Evolutionary conservation across 2,888 invertebrate species (phyloP).

Genomic region (Drosophila mimica): DNA sequence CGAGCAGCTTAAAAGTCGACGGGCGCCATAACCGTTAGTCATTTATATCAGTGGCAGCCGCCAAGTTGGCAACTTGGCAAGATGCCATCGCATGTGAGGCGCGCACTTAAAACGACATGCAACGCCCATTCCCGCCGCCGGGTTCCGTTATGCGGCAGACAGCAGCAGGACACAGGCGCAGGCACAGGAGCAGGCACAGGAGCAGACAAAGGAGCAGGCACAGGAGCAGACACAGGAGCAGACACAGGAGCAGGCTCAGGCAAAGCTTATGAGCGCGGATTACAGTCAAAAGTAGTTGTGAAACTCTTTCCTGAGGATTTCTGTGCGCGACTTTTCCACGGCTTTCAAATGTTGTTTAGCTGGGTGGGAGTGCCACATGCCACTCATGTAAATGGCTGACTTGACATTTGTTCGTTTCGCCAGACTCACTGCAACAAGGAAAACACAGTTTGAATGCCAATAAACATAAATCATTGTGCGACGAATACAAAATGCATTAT

Average conservation of each 20-base stretch:
- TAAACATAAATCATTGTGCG: not conserved
- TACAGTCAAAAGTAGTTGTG: conserved; percentile 49
- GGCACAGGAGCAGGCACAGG: conserved; percentile 8
- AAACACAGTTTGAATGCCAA: not conserved
- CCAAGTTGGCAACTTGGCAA: conserved; percentile 52
- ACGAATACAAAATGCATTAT: not conserved
- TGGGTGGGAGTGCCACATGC: not conserved
- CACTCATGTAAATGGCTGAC: not conserved
- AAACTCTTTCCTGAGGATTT: conserved; percentile 13
- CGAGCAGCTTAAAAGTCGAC: conserved; percentile 39
- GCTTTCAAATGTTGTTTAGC: conserved; percentile 5
- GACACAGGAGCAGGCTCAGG: conserved; percentile 9
- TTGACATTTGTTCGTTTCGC: not conserved
- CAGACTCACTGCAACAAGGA: not conserved
- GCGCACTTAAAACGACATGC: conserved; percentile 49
- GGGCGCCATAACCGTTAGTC: conserved; percentile 46
- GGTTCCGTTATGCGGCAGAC: conserved; percentile 4
- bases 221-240: not conserved
- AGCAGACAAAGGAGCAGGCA: not conserved
- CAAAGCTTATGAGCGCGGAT: conserved; percentile 49
- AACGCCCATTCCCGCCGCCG: conserved; percentile 1
- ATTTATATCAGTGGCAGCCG: conserved; percentile 37
- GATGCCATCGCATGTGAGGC: conserved; percentile 40
- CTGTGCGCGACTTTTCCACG: too few relatives aligned
- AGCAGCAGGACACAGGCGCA: not conserved